Conservation (phyloP, 2,888 invertebrate species). For the Dasypogon diadema region DNA sequence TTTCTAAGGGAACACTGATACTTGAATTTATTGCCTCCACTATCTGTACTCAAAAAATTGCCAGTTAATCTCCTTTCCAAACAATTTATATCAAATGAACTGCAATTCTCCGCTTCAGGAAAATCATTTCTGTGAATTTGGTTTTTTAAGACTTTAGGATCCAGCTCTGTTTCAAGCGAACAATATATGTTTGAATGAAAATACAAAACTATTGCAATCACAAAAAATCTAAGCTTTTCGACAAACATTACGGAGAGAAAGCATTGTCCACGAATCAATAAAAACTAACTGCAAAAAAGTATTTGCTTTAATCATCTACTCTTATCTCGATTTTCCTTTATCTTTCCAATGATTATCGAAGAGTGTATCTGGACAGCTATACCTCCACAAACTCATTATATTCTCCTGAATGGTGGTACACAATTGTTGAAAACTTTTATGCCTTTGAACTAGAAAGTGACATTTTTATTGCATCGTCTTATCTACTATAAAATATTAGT, state of each 20-base stretch:
- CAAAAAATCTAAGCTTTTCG: background rate
- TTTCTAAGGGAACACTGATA: slow-evolving; percentile 36
- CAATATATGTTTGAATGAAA: background rate
- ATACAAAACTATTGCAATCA: slow-evolving; percentile 1
- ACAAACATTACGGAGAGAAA: slow-evolving; percentile 17
- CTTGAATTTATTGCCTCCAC: background rate
- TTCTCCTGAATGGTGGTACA: background rate
- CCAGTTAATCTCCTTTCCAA: slow-evolving; percentile 2
- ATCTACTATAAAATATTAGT: slow-evolving; percentile 1
- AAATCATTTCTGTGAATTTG: background rate
- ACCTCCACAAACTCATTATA: slow-evolving; percentile 3
- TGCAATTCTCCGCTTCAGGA: slow-evolving; percentile 11
- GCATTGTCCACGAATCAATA: slow-evolving; percentile 13
- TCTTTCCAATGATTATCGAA: slow-evolving; percentile 19
- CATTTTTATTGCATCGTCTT: slow-evolving; percentile 12
- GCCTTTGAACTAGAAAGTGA: slow-evolving; percentile 9
- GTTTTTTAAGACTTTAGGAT: background rate
- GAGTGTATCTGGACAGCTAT: background rate
- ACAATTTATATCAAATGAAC: slow-evolving; percentile 17
- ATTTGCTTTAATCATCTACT: slow-evolving; percentile 6
- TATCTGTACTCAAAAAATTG: background rate
- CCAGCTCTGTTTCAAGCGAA: background rate
- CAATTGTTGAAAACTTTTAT: background rate
- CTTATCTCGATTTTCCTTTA: slow-evolving; percentile 13
- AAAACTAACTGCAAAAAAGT: slow-evolving; percentile 20